Conservation (phyloP, 2,797 vertebrate genomes). For the Ctenopoma kingsleyae region DNA sequence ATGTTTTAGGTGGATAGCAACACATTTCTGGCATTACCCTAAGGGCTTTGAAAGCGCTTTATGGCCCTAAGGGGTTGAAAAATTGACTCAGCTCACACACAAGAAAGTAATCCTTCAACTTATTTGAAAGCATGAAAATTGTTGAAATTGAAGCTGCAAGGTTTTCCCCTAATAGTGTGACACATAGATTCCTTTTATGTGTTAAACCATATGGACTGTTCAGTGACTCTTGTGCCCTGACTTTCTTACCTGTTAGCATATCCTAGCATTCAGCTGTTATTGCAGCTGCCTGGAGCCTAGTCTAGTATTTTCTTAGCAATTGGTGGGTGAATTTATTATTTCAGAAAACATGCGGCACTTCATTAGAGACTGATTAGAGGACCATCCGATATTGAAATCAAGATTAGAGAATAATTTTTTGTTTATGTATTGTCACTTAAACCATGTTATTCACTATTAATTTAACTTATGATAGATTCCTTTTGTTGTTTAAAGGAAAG, state of each 20-base stretch:
- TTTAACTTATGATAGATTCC: conserved; percentile 4
- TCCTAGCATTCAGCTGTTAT: background rate
- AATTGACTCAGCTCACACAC: conserved; percentile 50
- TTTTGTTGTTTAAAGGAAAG: conserved; percentile 20
- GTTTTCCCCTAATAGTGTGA: conserved; percentile 42
- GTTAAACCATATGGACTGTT: conserved; percentile 11
- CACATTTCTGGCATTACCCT: conserved; percentile 44
- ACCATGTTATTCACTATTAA: background rate
- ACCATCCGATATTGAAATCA: conserved; percentile 6
- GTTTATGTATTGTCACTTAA: background rate
- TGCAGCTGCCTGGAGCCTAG: too few species aligned
- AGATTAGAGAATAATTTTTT: conserved; percentile 15
- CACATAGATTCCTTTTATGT: conserved; percentile 17
- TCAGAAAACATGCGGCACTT: conserved; percentile 25
- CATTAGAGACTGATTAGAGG: conserved; percentile 20
- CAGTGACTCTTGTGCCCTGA: background rate
- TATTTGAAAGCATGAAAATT: conserved; percentile 64
- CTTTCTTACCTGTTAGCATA: background rate
- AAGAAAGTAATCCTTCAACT: conserved; percentile 59
- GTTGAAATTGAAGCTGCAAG: conserved; percentile 44
- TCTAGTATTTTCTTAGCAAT: background rate
- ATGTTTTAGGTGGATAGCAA: conserved; percentile 42
- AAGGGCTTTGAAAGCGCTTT: conserved; percentile 55
- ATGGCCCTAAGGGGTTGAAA: conserved; percentile 52
- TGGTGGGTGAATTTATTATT: background rate